These are phyloP conservation scores for Balaeniceps rex DNA, from an alignment of 2,113 vertebrate species.

Conservation along the genomic window DNA sequence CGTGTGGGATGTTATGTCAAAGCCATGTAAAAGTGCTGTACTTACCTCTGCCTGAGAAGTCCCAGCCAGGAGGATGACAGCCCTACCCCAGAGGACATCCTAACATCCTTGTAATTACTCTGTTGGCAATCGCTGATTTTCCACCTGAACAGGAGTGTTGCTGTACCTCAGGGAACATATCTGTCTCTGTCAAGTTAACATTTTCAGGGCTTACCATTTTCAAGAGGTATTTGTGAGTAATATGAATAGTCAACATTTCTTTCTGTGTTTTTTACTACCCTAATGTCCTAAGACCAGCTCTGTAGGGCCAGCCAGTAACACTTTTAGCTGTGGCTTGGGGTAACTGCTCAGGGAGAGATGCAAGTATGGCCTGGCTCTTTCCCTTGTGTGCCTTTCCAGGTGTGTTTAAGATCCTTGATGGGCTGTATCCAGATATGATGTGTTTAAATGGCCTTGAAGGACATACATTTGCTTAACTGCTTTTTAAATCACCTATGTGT, in stretches of 20 bases:
- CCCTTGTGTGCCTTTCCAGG: not conserved
- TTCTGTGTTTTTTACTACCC: not conserved
- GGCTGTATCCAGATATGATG: not conserved
- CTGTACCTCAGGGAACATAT: not conserved
- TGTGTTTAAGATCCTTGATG: not conserved
- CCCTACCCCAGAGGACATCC: not conserved
- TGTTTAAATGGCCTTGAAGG: not conserved
- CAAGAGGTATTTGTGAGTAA: not conserved
- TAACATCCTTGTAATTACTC: not conserved
- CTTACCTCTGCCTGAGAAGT: not conserved
- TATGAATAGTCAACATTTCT: not conserved
- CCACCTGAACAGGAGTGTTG: not conserved
- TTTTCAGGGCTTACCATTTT: not conserved
- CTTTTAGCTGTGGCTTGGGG: not conserved
- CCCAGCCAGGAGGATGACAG: not conserved
- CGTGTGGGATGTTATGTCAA: rapidly evolving
- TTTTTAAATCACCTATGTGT: not conserved
- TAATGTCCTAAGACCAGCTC: not conserved
- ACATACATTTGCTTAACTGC: not conserved
- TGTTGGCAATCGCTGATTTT: not conserved
- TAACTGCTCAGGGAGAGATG: not conserved
- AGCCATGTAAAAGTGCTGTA: not conserved
- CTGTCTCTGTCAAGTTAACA: not conserved
- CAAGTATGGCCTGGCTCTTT: not conserved
- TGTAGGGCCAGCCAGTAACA: not conserved